Conservation (phyloP, 2,113 vertebrate genomes). For the Psettodes erumei region DNA sequence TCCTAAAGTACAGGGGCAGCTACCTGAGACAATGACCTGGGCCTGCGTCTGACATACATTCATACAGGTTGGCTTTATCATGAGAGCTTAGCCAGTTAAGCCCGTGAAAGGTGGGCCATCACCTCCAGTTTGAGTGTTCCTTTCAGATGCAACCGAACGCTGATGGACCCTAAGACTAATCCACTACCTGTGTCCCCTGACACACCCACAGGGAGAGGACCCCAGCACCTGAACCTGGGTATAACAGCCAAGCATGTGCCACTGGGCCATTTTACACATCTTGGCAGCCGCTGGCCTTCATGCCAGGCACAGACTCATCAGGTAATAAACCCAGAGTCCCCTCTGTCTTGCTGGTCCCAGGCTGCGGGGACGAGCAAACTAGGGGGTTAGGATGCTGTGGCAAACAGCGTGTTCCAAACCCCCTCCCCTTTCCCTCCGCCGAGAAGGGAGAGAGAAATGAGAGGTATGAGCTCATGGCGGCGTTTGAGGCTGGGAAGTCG, state of each 20-base stretch:
- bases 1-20: slow-evolving; percentile 74
- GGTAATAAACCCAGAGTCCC: slow-evolving; percentile 81
- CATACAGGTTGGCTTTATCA: slow-evolving; percentile 75
- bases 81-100: slow-evolving; percentile 78
- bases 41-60: slow-evolving; percentile 65
- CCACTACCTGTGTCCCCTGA: slow-evolving; percentile 48
- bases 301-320: slow-evolving; percentile 81
- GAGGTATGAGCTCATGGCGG: slow-evolving; percentile 97
- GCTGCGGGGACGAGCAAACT: slow-evolving; percentile 36
- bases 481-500: slow-evolving; percentile 92
- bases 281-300: slow-evolving; percentile 44
- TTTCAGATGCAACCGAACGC: slow-evolving; percentile 73
- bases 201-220: slow-evolving; percentile 54
- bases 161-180: slow-evolving; percentile 64
- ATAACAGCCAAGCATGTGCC: slow-evolving; percentile 44
- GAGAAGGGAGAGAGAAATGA: slow-evolving; percentile 83
- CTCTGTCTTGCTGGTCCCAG: slow-evolving; percentile 75
- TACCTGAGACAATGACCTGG: slow-evolving; percentile 81
- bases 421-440: slow-evolving; percentile 36
- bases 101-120: slow-evolving; percentile 70
- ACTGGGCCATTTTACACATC: slow-evolving; percentile 49
- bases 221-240: slow-evolving; percentile 36
- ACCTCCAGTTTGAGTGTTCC: slow-evolving; percentile 72
- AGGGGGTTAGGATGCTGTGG: slow-evolving; percentile 34
- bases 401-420: slow-evolving; percentile 29